Evolutionary conservation across 2,888 invertebrate genomes (phyloP), one percentile per base, ranked within the genome.

Genomic region (Gari tellinella): DNA sequence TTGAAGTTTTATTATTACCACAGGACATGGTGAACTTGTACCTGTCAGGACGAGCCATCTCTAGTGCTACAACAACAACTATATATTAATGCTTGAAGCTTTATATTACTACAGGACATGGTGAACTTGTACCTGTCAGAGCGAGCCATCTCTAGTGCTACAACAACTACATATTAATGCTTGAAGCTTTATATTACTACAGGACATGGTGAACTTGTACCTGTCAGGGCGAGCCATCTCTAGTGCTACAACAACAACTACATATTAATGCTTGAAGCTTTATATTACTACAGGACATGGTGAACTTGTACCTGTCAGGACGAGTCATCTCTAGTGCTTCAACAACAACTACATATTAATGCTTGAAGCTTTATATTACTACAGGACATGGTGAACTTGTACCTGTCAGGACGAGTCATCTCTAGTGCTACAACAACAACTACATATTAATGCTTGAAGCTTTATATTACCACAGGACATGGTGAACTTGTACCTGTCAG

Each of bases 161-260:
- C n/a, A n/a, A n/a, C n/a, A n/a, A n/a, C n/a, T n/a, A n/a, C n/a
- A n/a, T n/a, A n/a, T n/a, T n/a, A n/a, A n/a, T n/a, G n/a, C n/a
- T n/a, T n/a, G n/a, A n/a, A n/a, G n/a, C n/a, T n/a, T n/a, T 10
- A 15, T 25, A 43, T 17, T 26, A 51, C 95, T 95, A 0, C 92
- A 95, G 62, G 95, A 95, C 86, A 93, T 96, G 72, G 95, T 95
- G 0, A 95, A 95, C 3, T 91, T 96, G 37, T 91, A 95, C 14
- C 92, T 96, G 57, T 95, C 95, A 3, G 96, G 96, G 0, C 92
- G 95, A 75, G 96, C 96, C 12, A 96, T 96, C 2, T 96, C 96
- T 0, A 95, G 91, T 83, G 88, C n/a, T n/a, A n/a, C n/a, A n/a
- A n/a, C n/a, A n/a, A n/a, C n/a, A n/a, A n/a, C n/a, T n/a, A n/a